Evolutionary conservation across 2,888 invertebrate species (phyloP).

Genomic region (Drosophila affinis): DNA sequence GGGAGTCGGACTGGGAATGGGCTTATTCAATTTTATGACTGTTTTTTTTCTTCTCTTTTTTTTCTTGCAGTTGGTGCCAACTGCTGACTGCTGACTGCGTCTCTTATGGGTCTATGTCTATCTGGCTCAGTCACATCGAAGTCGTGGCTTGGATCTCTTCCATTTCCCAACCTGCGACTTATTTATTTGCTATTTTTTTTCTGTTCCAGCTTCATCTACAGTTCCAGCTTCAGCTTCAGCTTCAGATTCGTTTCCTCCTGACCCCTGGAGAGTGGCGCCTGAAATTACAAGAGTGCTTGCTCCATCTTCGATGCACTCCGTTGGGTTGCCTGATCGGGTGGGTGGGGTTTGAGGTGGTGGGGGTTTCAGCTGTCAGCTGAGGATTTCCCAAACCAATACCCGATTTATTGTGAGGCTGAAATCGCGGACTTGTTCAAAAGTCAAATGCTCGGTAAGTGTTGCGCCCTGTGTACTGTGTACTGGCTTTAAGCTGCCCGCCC

Average conservation of each 20-base stretch:
- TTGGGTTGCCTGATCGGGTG: neutral
- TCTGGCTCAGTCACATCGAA: constrained; percentile 72
- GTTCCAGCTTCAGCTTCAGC: too few species aligned
- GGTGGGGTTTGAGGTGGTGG: neutral
- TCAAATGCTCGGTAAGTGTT: constrained; percentile 50
- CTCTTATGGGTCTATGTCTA: constrained; percentile 40
- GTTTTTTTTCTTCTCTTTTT: constrained; percentile 38
- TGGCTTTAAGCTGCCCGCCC: constrained; percentile 11
- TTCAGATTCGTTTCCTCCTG: constrained; percentile 38
- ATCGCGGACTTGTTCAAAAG: constrained; percentile 40
- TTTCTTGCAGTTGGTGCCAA: constrained; percentile 15
- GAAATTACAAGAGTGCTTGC: constrained; percentile 56
- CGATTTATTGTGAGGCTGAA: constrained; percentile 55
- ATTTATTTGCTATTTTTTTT: constrained; percentile 34
- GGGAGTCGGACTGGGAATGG: constrained; percentile 63
- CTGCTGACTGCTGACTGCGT: constrained; percentile 39
- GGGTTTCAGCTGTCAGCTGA: constrained; percentile 47
- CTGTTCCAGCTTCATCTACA: neutral
- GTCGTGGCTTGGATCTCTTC: constrained; percentile 65
- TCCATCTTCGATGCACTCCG: neutral
- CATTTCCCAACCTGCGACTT: constrained; percentile 33
- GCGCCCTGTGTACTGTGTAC: constrained; percentile 17
- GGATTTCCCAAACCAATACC: constrained; percentile 20
- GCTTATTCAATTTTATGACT: constrained; percentile 75
- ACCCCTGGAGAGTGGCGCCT: constrained; percentile 75